Conservation (phyloP, 2,797 vertebrate genomes). For the Arremon aurantiirostris region DNA sequence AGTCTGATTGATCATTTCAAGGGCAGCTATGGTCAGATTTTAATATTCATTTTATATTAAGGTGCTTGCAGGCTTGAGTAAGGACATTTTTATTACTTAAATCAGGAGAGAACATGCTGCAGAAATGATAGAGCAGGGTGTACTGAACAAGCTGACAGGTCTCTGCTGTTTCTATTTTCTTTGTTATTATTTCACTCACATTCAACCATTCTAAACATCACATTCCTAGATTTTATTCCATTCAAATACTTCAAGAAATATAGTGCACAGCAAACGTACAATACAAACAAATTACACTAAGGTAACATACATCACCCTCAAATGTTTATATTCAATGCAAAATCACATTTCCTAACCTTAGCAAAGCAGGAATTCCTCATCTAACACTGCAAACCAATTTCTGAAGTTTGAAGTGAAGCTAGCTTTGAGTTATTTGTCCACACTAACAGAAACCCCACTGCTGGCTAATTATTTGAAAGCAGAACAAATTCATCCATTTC, state of each 20-base stretch:
- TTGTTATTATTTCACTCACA: slow-evolving; percentile 7
- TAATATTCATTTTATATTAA: slow-evolving; percentile 37
- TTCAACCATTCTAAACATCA: background rate
- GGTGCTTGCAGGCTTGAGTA: background rate
- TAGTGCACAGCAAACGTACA: background rate
- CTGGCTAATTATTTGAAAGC: slow-evolving; percentile 46
- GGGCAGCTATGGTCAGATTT: slow-evolving; percentile 6
- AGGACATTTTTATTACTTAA: slow-evolving; percentile 20
- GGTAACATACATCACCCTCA: slow-evolving; percentile 23
- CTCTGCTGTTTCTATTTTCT: background rate
- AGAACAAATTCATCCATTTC: slow-evolving; percentile 54
- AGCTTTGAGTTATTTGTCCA: slow-evolving; percentile 37
- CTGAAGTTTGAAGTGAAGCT: slow-evolving; percentile 8
- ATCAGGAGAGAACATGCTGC: background rate
- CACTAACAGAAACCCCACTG: background rate
- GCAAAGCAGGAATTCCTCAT: slow-evolving; percentile 24
- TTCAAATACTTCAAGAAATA: background rate
- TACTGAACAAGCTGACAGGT: background rate
- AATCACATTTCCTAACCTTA: slow-evolving; percentile 33
- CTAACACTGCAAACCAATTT: background rate
- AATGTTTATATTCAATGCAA: slow-evolving; percentile 43
- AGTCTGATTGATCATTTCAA: slow-evolving; percentile 15
- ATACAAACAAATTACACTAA: background rate
- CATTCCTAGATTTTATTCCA: background rate
- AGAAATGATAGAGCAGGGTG: background rate